A percentile compares a stretch with the other conserved stretches of the same genome.
phyloP scores from a whole-genome alignment of 92 coral and sea anemone species.

The Parazoanthus swiftii region DNA sequence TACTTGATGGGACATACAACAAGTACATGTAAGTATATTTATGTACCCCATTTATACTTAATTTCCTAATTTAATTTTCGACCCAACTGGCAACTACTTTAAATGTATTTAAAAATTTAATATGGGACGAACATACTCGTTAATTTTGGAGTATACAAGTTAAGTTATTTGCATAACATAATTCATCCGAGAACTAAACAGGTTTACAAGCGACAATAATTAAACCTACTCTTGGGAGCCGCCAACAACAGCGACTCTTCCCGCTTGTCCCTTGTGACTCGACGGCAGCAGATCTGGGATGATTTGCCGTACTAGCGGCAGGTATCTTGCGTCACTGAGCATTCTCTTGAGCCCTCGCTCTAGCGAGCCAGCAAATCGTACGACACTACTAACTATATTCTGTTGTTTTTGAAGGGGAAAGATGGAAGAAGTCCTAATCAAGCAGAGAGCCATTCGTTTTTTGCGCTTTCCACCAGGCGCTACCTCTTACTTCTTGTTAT shows the following conservation, averaged over 20 bases:
- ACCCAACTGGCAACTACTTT: too few species aligned
- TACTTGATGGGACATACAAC: too few species aligned
- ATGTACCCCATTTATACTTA: too few species aligned
- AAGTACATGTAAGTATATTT: too few species aligned
- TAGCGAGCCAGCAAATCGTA: neutral
- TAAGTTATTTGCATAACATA: too few species aligned
- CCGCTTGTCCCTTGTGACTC: slow-evolving; percentile 92
- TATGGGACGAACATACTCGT: too few species aligned
- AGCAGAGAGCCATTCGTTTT: neutral
- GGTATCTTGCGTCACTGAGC: slow-evolving; percentile 40
- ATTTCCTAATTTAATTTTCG: too few species aligned
- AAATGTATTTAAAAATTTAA: too few species aligned
- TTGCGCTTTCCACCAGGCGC: slow-evolving; percentile 6
- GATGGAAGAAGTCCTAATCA: neutral
- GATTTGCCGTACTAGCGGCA: slow-evolving; percentile 53
- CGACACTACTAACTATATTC: neutral
- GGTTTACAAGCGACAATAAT: too few species aligned
- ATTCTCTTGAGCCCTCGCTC: neutral
- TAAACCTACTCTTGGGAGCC: slow-evolving; percentile 94
- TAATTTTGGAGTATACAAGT: too few species aligned
- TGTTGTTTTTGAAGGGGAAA: neutral
- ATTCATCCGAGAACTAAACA: too few species aligned
- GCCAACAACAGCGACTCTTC: slow-evolving; percentile 93
- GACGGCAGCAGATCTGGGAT: slow-evolving; percentile 79
- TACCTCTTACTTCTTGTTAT: neutral